Evolutionary conservation across 2,113 vertebrate species (phyloP).

Genomic region (Panthera uncia): DNA sequence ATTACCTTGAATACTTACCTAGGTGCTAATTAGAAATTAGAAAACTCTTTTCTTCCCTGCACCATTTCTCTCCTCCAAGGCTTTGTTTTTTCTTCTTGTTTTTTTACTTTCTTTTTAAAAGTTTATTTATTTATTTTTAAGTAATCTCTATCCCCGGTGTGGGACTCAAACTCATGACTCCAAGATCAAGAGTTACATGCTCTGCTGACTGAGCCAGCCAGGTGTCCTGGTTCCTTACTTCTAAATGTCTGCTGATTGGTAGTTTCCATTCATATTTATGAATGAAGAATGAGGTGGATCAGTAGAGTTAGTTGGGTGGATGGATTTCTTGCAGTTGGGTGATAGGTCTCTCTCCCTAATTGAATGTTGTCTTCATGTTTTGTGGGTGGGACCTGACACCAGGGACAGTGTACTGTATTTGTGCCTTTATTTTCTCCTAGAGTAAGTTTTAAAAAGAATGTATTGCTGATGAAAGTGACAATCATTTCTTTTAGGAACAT

Average conservation of each 20-base stretch:
- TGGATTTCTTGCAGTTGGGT: neutral
- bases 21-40: neutral
- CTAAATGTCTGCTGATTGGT: neutral
- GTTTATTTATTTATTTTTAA: neutral
- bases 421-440: constrained; percentile 5
- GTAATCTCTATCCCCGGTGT: neutral
- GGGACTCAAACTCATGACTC: neutral
- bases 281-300: neutral
- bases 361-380: neutral
- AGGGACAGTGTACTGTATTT: neutral
- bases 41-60: neutral
- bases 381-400: neutral
- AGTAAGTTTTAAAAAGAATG: neutral
- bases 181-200: neutral
- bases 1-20: neutral
- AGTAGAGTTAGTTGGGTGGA: neutral
- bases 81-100: neutral
- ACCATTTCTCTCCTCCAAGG: neutral
- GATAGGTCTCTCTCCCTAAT: neutral
- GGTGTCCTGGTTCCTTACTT: neutral
- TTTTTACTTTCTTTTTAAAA: neutral
- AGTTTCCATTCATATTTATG: constrained; percentile 21
- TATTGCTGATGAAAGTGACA: neutral
- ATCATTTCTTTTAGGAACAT: neutral
- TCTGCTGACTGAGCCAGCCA: neutral